Percentiles rank a stretch among this genome's conserved stretches.
phyloP scores from a whole-genome alignment of 1,140 invertebrate genomes.

The Drosophila lacteicornis region DNA sequence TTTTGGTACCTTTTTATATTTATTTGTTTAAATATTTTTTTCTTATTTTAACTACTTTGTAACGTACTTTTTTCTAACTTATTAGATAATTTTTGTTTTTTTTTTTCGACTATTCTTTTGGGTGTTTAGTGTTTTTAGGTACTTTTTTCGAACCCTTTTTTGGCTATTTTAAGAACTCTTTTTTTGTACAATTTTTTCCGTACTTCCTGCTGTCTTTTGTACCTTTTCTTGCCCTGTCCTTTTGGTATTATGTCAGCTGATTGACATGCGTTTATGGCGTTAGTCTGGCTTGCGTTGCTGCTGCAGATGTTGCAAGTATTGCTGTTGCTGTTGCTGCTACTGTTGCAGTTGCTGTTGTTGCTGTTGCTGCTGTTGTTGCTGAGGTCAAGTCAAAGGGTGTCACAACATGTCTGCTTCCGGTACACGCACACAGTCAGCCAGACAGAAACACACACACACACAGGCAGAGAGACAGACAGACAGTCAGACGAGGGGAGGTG shows the following conservation, averaged over 20 bases:
- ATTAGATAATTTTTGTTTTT: fast-evolving
- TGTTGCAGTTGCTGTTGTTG: neutral
- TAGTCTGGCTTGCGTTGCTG: conserved; percentile 23
- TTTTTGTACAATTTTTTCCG: neutral
- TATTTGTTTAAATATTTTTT: neutral
- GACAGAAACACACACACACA: conserved; percentile 20
- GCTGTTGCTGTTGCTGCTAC: conserved; percentile 6
- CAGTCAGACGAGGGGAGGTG: conserved; percentile 58
- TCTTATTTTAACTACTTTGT: fast-evolving
- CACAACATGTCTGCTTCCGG: conserved; percentile 83
- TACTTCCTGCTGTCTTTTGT: neutral
- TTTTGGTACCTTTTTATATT: neutral
- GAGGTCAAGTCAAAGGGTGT: conserved; percentile 82
- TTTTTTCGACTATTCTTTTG: neutral
- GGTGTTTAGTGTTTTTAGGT: neutral
- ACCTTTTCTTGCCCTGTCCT: too few relatives aligned
- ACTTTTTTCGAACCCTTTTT: conserved; percentile 1
- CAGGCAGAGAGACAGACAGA: conserved; percentile 29
- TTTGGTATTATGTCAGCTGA: conserved; percentile 35
- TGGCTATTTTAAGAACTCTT: neutral
- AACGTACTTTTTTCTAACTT: neutral
- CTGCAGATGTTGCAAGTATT: conserved; percentile 18
- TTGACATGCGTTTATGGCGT: conserved; percentile 39
- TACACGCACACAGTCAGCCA: conserved; percentile 55
- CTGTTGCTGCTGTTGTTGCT: conserved; percentile 31